Percentiles rank a stretch among this genome's conserved stretches.
Conservation (phyloP, 2,113 vertebrate species). For the Danionella cerebrum region DNA sequence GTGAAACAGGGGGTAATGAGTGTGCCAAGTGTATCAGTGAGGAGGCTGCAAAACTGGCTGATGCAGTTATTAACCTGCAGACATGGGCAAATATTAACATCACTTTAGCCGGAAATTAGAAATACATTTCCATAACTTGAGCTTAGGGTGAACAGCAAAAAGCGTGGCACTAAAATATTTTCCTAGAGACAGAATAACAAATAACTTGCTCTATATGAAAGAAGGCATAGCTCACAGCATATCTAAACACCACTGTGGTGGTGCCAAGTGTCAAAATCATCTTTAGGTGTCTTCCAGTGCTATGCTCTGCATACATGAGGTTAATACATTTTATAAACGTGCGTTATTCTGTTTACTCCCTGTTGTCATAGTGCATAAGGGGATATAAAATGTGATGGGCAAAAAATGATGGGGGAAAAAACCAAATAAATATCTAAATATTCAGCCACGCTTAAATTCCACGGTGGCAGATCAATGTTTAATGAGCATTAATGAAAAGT, state of each 20-base stretch:
- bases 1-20: slow-evolving; percentile 40
- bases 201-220: neutral
- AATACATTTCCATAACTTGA: slow-evolving; percentile 32
- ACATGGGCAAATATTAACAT: slow-evolving; percentile 40
- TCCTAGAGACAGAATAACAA: slow-evolving; percentile 1
- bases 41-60: slow-evolving; percentile 30
- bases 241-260: neutral
- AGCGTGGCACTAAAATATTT: slow-evolving; percentile 3
- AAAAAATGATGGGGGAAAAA: slow-evolving; percentile 26
- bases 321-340: slow-evolving; percentile 40
- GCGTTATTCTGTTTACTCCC: slow-evolving; percentile 36
- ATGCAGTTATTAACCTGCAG: slow-evolving; percentile 40
- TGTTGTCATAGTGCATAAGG: slow-evolving; percentile 10
- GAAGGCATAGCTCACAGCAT: slow-evolving; percentile 5
- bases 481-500: too few species aligned
- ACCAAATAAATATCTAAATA: neutral
- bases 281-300: neutral
- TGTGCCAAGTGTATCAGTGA: slow-evolving; percentile 12
- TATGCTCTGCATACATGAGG: slow-evolving; percentile 24
- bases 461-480: neutral
- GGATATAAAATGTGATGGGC: slow-evolving; percentile 26
- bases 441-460: neutral
- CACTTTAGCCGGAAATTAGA: slow-evolving; percentile 33
- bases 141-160: neutral
- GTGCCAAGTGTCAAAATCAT: slow-evolving; percentile 37